phyloP scores from a whole-genome alignment of 2,888 invertebrate genomes.

The Yponomeuta plumbellus region DNA sequence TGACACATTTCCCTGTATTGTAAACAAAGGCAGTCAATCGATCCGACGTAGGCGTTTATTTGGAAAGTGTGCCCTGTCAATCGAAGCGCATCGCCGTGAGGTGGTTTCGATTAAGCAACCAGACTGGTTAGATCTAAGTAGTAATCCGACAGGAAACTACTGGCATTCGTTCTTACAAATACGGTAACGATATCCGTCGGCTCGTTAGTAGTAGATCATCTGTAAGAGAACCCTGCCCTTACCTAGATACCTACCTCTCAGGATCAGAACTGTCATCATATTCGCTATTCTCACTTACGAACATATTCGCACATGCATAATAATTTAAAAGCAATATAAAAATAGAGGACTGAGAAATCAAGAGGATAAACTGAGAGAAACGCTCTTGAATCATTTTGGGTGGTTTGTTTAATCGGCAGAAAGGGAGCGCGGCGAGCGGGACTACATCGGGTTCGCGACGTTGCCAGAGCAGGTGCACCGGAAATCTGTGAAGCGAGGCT shows the following conservation, averaged over 20 bases:
- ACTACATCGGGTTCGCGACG: constrained; percentile 96
- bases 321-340: background rate
- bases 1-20: background rate
- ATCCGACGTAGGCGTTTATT: background rate
- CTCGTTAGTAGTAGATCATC: background rate
- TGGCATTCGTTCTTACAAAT: background rate
- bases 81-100: constrained; percentile 14
- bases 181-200: background rate
- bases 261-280: background rate
- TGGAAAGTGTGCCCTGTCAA: constrained; percentile 12
- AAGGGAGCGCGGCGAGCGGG: constrained; percentile 78
- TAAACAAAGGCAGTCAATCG: background rate
- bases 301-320: no score
- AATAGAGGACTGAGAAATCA: background rate
- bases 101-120: background rate
- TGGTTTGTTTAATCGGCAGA: constrained; percentile 38
- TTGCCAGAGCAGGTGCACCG: constrained; percentile 97
- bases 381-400: no score
- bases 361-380: no score
- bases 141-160: constrained; percentile 11
- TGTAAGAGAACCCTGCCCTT: no score
- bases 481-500: constrained; percentile 96
- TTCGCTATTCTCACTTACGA: background rate
- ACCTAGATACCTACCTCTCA: background rate
- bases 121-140: background rate